Conservation (phyloP, 2,113 vertebrate species). For the Ancistrus triradiatus region DNA sequence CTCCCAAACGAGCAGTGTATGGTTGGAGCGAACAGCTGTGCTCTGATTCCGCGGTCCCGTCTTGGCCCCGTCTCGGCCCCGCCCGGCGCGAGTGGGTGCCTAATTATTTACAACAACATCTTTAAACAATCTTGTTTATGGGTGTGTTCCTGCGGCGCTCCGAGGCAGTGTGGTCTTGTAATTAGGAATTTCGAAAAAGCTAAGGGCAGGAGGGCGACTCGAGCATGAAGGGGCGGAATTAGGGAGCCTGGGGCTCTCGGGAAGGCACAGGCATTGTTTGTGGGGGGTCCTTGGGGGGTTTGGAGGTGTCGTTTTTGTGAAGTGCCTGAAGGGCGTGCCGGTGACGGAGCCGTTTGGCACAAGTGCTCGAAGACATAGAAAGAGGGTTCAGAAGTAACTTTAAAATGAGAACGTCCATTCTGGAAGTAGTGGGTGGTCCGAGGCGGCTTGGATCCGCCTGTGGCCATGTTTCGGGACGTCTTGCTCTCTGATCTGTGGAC, state of each 20-base stretch:
- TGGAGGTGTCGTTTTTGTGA: constrained; percentile 32
- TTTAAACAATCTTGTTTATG: constrained; percentile 56
- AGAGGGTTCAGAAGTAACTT: constrained; percentile 28
- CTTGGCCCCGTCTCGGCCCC: neutral
- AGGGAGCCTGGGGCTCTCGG: constrained; percentile 31
- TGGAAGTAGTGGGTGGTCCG: constrained; percentile 16
- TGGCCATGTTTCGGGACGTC: neutral
- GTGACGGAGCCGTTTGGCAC: too few species aligned
- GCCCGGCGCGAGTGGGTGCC: constrained; percentile 39
- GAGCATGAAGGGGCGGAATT: constrained; percentile 29
- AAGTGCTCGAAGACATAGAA: constrained; percentile 23
- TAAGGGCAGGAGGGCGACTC: constrained; percentile 10
- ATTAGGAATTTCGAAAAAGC: constrained; percentile 48
- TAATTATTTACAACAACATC: constrained; percentile 53
- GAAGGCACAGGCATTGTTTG: constrained; percentile 38
- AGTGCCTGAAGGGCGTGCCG: constrained; percentile 14
- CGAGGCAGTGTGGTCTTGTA: constrained; percentile 48
- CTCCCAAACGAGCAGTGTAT: constrained; percentile 29
- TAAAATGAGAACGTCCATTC: neutral
- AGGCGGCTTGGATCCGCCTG: neutral
- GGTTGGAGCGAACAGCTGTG: constrained; percentile 1
- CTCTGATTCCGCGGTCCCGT: neutral
- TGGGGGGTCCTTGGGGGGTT: constrained; percentile 15
- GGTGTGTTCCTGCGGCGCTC: constrained; percentile 38
- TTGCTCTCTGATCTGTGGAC: constrained; percentile 17